These are phyloP conservation scores for Brassicogethes aeneus DNA, from an alignment of 2,888 invertebrate genomes.

Conservation along the genomic window DNA sequence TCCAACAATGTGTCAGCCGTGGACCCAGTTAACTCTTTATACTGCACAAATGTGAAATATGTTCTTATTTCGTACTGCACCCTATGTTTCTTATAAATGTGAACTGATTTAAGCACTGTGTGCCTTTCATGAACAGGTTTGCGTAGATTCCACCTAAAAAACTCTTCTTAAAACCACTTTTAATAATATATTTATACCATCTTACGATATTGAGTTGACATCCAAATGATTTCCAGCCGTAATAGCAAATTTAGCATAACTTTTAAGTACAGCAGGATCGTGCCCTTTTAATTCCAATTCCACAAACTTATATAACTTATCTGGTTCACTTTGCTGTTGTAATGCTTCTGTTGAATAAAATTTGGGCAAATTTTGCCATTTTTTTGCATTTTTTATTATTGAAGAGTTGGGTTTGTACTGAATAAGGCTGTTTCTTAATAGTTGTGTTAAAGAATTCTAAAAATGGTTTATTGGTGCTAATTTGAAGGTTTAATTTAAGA, in stretches of 20 bases:
- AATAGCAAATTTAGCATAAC: constrained; percentile 78
- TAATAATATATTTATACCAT: constrained; percentile 15
- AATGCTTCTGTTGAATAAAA: background rate
- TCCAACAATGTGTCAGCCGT: constrained; percentile 93
- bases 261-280: constrained; percentile 79
- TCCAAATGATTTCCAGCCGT: constrained; percentile 75
- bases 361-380: background rate
- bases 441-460: no score
- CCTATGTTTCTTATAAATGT: constrained; percentile 86
- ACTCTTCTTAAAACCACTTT: constrained; percentile 3
- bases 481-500: no score
- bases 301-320: constrained; percentile 73
- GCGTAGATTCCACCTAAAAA: constrained; percentile 61
- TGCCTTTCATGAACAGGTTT: constrained; percentile 68
- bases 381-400: no score
- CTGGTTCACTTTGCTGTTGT: constrained; percentile 40
- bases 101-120: constrained; percentile 79
- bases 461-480: no score
- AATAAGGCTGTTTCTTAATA: no score
- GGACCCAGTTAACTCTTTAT: constrained; percentile 83
- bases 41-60: constrained; percentile 75
- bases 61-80: constrained; percentile 95
- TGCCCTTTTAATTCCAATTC: constrained; percentile 82
- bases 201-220: constrained; percentile 64
- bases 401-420: no score